A percentile compares a stretch with the other conserved stretches of the same genome.
These are phyloP conservation scores for Melanostoma mellinum DNA, from an alignment of 2,888 invertebrate species.

Conservation along the genomic window DNA sequence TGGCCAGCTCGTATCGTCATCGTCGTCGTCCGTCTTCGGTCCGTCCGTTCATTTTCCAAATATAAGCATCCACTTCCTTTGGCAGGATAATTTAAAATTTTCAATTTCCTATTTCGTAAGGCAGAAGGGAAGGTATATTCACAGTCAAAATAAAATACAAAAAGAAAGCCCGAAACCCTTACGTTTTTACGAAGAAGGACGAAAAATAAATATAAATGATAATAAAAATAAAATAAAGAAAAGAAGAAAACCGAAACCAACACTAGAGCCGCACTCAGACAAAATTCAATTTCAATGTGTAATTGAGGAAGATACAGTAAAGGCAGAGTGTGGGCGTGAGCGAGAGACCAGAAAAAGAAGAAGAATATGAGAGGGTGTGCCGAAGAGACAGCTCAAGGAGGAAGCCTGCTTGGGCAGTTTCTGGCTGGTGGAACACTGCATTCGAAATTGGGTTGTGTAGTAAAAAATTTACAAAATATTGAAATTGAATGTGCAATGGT, in stretches of 20 bases:
- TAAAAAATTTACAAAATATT: slow-evolving; percentile 68
- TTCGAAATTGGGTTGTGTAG: slow-evolving; percentile 60
- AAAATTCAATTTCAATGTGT: slow-evolving; percentile 69
- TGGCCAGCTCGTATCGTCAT: slow-evolving; percentile 9
- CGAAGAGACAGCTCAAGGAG: slow-evolving; percentile 1
- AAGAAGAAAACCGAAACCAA: slow-evolving; percentile 43
- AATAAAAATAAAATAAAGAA: slow-evolving; percentile 37
- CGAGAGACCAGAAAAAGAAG: background rate
- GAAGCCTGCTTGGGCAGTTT: slow-evolving; percentile 7
- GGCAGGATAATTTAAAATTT: slow-evolving; percentile 68
- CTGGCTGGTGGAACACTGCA: slow-evolving; percentile 51
- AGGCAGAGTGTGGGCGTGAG: background rate
- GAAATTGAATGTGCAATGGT: slow-evolving; percentile 68
- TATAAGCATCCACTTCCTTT: slow-evolving; percentile 46
- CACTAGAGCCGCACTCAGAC: slow-evolving; percentile 57
- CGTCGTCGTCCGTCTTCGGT: background rate
- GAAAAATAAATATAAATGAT: slow-evolving; percentile 59
- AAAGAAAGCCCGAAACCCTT: background rate
- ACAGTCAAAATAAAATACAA: slow-evolving; percentile 14
- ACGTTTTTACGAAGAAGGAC: slow-evolving; percentile 23
- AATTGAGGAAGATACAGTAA: slow-evolving; percentile 55
- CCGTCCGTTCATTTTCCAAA: slow-evolving; percentile 13
- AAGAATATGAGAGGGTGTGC: background rate
- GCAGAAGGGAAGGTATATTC: slow-evolving; percentile 36
- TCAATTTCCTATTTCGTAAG: slow-evolving; percentile 64